Evolutionary conservation across 2,888 invertebrate genomes (phyloP).

Genomic region (Drosophila barbarae): DNA sequence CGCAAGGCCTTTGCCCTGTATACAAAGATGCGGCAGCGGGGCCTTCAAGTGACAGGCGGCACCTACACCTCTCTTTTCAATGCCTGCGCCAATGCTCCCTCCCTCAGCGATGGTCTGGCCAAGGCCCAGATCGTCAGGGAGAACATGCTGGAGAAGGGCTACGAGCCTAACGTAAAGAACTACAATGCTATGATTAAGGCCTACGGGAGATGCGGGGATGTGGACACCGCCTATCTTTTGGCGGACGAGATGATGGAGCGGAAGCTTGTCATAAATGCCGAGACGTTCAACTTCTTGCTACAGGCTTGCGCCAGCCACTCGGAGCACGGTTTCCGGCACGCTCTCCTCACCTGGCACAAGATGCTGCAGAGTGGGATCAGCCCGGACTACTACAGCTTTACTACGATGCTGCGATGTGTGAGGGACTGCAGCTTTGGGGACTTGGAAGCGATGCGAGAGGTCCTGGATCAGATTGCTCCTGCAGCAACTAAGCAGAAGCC

Average conservation of each 20-base stretch:
- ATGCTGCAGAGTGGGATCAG: slow-evolving; percentile 84
- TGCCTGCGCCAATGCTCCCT: slow-evolving; percentile 91
- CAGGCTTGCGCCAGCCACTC: slow-evolving; percentile 91
- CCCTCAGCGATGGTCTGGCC: slow-evolving; percentile 84
- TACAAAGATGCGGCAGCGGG: slow-evolving; percentile 89
- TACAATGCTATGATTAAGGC: slow-evolving; percentile 96
- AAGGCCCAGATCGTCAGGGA: slow-evolving; percentile 85
- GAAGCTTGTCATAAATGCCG: slow-evolving; percentile 82
- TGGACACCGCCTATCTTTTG: slow-evolving; percentile 87
- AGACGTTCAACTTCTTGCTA: slow-evolving; percentile 89
- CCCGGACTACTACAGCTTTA: slow-evolving; percentile 88
- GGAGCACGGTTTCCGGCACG: slow-evolving; percentile 85
- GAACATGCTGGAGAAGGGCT: slow-evolving; percentile 85
- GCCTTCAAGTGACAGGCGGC: slow-evolving; percentile 84
- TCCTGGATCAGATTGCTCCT: slow-evolving; percentile 78
- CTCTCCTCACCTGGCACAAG: slow-evolving; percentile 90
- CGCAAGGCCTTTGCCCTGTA: slow-evolving; percentile 92
- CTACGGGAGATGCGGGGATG: slow-evolving; percentile 90
- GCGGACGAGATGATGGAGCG: slow-evolving; percentile 91
- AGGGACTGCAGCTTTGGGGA: slow-evolving; percentile 91
- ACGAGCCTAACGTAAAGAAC: slow-evolving; percentile 86
- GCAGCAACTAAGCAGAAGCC: slow-evolving; percentile 3
- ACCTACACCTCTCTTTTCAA: slow-evolving; percentile 93
- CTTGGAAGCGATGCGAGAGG: slow-evolving; percentile 81
- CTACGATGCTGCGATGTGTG: slow-evolving; percentile 88